Base-by-base conservation (phyloP, 2,113 vertebrate genomes). In the Lophochroa leadbeateri region DNA sequence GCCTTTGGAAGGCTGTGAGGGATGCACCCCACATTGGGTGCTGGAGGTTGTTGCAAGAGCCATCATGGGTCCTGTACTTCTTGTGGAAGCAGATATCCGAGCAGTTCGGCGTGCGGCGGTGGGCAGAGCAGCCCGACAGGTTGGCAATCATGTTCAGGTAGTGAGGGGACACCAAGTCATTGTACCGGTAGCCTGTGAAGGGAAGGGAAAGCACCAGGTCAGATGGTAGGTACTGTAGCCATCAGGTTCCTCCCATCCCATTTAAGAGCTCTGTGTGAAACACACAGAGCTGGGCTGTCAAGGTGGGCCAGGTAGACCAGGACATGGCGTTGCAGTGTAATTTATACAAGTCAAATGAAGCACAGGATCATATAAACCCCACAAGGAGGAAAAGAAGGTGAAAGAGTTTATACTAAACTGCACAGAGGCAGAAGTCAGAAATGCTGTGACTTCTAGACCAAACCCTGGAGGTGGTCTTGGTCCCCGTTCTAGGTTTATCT, bases 11-110 rank as follows among this genome's bases (percentile, higher is more conserved):
- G 39, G 98, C 98, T 4, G 97, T 98, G 71, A 98, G 97, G 23
- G 98, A 98, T 0, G 98, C 97, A 3, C 98, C 98, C 98, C 98
- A 98, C 97, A 97, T 98, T 0, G 98, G 97, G 57, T 98, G 98
- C 86, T 97, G 97, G 47, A 98, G 97, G 87, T 98, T 98, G 95
- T 98, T 98, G 70, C 98, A 98, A 4, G 98, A 98, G 39, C 98
- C 97, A 0, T 98, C 98, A 0, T 98, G 97, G 37, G 95, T 98
- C 75, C 98, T 85, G 93, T 98, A 98, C 63, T 90, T 97, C 92
- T 92, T 92, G 83, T 98, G 98, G 91, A 98, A 98, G 89, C 98
- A 98, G 86, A 98, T 92, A 64, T 98, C 86, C 0, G 97, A 97
- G 96, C 98, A 98, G 95, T 98, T 97, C 0, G 98, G 98, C 0